These are phyloP conservation scores for Argentina silus DNA, from an alignment of 2,797 vertebrate species.

Conservation along the genomic window DNA sequence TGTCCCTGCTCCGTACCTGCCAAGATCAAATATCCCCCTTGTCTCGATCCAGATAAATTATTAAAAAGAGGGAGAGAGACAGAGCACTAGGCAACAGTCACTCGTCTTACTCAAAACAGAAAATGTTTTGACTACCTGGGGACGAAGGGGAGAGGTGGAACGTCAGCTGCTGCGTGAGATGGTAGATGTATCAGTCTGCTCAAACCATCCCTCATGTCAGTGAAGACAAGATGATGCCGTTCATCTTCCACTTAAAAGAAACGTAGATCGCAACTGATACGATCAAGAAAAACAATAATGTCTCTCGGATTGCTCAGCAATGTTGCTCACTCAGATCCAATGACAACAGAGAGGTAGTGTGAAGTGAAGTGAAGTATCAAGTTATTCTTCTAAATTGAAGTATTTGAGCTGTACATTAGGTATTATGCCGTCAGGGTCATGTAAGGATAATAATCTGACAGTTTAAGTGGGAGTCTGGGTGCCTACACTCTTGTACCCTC, in stretches of 20 bases:
- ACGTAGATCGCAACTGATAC: too few relatives aligned
- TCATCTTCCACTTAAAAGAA: too few relatives aligned
- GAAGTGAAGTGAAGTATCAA: too few relatives aligned
- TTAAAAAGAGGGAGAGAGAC: conserved; percentile 16
- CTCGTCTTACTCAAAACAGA: conserved; percentile 32
- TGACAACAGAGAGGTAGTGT: too few relatives aligned
- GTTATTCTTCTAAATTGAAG: neutral
- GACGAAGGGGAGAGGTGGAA: conserved; percentile 4
- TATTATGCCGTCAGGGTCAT: neutral
- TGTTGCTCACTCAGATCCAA: too few relatives aligned
- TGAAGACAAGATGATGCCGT: too few relatives aligned
- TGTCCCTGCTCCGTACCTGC: conserved; percentile 1
- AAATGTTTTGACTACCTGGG: conserved; percentile 38
- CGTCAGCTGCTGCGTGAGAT: neutral
- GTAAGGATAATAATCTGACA: conserved; percentile 22
- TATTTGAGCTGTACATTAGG: neutral
- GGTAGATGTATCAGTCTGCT: neutral
- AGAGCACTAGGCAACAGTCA: conserved; percentile 13
- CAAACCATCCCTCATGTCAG: too few relatives aligned
- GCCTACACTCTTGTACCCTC: conserved; percentile 23
- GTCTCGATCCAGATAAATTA: conserved; percentile 22
- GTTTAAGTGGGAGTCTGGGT: conserved; percentile 19
- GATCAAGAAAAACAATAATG: too few relatives aligned
- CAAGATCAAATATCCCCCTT: conserved; percentile 3
- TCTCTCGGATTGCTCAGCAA: too few relatives aligned